Evolutionary conservation across 2,888 invertebrate genomes (phyloP), one percentile per base, ranked within the genome.

Genomic region (Melieria picta): DNA sequence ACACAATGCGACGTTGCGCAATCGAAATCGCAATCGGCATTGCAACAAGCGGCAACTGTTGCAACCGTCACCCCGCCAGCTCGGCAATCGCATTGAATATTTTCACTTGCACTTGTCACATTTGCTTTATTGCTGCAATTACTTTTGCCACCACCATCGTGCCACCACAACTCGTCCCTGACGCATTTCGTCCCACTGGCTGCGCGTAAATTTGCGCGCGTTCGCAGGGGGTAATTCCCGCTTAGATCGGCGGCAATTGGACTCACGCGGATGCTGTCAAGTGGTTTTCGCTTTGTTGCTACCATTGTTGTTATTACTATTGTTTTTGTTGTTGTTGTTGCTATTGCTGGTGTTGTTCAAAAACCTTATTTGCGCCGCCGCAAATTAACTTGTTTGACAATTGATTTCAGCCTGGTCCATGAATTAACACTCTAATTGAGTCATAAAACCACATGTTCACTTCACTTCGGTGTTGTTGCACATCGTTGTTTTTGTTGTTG

Each of bases 381-480:
- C 82, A 81, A 81, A 80, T 82, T 80, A 78, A 80, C 79, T 81
- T 79, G 79, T 80, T 80, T 80, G 72, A 68, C 74, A 76, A 76
- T 77, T 76, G 77, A 75, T 74, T 77, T 72, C 71, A 43, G 65
- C 78, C 80, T 42, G 67, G 30, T 82, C 82, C 83, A 79, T 80
- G 80, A 84, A 83, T 83, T 83, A 81, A 80, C 79, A 77, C 79
- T 80, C 77, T 84, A 84, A 86, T 85, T 86, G 84, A 79, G 81
- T 83, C 79, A 83, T 85, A 85, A 85, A 86, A 83, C 80, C 86
- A 84, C 84, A 86, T 86, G 85, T 85, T 84, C 85, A 79, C 84
- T 84, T 75, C 75, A 72, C 48, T 75, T 62, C 60, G 63, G 71
- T 72, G 66, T 71, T 71, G 55, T 52, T 46, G 58, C 11, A 16